phyloP scores from a whole-genome alignment of 2,113 vertebrate genomes.

The Dromas ardeola region DNA sequence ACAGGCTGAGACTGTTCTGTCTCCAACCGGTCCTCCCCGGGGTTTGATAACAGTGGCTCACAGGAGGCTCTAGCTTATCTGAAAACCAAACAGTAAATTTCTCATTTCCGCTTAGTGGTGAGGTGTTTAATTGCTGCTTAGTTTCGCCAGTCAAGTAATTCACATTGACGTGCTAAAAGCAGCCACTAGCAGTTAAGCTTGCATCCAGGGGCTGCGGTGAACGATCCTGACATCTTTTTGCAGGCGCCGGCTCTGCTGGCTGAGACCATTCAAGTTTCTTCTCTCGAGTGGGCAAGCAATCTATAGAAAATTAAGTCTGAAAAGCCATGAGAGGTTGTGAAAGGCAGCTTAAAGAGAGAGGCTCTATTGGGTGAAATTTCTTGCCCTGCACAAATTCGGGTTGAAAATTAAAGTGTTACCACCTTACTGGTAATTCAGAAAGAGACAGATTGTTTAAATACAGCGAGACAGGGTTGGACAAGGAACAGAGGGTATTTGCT shows the following conservation, averaged over 20 bases:
- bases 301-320: slow-evolving; percentile 86
- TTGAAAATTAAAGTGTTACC: slow-evolving; percentile 17
- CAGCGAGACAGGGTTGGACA: not conserved
- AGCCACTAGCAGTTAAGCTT: slow-evolving; percentile 76
- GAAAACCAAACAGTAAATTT: slow-evolving; percentile 80
- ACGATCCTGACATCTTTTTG: slow-evolving; percentile 77
- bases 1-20: slow-evolving; percentile 1
- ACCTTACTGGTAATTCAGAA: not conserved
- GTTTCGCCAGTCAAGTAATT: slow-evolving; percentile 81
- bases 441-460: not conserved
- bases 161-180: slow-evolving; percentile 77
- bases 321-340: slow-evolving; percentile 58
- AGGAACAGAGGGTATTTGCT: not conserved
- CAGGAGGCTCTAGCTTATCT: slow-evolving; percentile 67
- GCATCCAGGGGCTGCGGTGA: slow-evolving; percentile 65
- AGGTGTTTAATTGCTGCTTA: slow-evolving; percentile 83
- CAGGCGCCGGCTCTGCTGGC: slow-evolving; percentile 55
- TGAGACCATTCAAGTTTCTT: slow-evolving; percentile 77
- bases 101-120: slow-evolving; percentile 77
- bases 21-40: slow-evolving; percentile 25
- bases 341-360: not conserved
- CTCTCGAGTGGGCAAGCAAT: slow-evolving; percentile 84
- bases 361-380: not conserved
- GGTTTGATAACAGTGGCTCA: slow-evolving; percentile 56
- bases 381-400: not conserved